Evolutionary conservation across 2,888 invertebrate genomes (phyloP).

Genomic region (Balanococcus diminutus): DNA sequence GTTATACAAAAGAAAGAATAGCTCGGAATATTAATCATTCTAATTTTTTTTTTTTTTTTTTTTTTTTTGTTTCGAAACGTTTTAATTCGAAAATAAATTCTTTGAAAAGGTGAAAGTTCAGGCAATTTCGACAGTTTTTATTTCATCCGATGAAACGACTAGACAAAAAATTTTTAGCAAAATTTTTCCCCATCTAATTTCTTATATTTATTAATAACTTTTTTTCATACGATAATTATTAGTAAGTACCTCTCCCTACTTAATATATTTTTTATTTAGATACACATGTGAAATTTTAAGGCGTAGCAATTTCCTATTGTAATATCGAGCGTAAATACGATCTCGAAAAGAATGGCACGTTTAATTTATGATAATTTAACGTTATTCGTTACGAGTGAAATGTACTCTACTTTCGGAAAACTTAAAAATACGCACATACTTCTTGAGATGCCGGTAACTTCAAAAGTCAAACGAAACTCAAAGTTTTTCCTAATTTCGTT

Average conservation of each 20-base stretch:
- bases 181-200: background rate
- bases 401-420: background rate
- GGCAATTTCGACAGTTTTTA: background rate
- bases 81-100: background rate
- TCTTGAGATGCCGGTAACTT: background rate
- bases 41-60: conserved; percentile 19
- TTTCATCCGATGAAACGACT: background rate
- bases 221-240: too few species aligned
- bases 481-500: conserved; percentile 49
- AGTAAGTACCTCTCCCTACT: too few species aligned
- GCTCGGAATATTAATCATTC: conserved; percentile 30
- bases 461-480: conserved; percentile 52
- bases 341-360: background rate
- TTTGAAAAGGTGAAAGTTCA: conserved; percentile 10
- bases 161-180: background rate
- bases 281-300: background rate
- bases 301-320: background rate
- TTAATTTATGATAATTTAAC: conserved; percentile 42
- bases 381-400: conserved; percentile 34
- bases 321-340: background rate
- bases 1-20: conserved; percentile 23
- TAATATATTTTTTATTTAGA: too few species aligned
- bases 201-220: too few species aligned
- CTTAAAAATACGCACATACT: conserved; percentile 37
- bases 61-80: conserved; percentile 8